Percentiles rank a stretch among this genome's conserved stretches.
These are phyloP conservation scores for Ephydatia muelleri DNA, from an alignment of 37 sponge, comb jelly and placozoan species.

Conservation along the genomic window DNA sequence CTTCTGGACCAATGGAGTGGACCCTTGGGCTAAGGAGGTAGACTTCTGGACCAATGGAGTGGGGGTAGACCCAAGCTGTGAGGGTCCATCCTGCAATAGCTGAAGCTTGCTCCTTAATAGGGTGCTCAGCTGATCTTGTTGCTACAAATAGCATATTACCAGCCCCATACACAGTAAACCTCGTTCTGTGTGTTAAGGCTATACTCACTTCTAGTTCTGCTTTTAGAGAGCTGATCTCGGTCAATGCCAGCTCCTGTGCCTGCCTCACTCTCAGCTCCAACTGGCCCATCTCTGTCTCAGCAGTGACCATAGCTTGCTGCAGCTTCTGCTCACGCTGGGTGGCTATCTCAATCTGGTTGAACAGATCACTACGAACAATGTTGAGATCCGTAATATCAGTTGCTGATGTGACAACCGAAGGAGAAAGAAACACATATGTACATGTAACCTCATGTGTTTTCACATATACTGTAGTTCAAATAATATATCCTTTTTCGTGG, in stretches of 20 bases:
- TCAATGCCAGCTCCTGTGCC: not conserved
- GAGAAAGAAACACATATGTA: too few relatives aligned
- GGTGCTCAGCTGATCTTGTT: not conserved
- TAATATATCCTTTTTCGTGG: too few relatives aligned
- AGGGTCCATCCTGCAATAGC: not conserved
- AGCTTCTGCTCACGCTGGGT: not conserved
- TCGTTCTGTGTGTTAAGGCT: too few relatives aligned
- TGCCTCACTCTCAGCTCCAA: not conserved
- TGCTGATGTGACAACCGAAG: not conserved
- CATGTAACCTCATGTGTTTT: too few relatives aligned
- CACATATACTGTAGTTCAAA: too few relatives aligned
- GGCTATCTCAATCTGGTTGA: not conserved
- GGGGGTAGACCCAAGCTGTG: not conserved
- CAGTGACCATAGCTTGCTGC: not conserved
- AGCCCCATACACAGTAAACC: too few relatives aligned
- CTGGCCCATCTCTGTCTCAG: not conserved
- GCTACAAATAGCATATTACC: too few relatives aligned
- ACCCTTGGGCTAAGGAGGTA: not conserved
- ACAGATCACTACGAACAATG: constrained; percentile 7
- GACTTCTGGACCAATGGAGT: not conserved
- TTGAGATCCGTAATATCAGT: constrained; percentile 25
- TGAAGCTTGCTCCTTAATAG: not conserved
- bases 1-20: not conserved
- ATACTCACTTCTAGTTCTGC: constrained; percentile 42
- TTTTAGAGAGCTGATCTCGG: constrained; percentile 18